Conservation (phyloP, 2,113 vertebrate genomes). For the Formicarius rufipectus region DNA sequence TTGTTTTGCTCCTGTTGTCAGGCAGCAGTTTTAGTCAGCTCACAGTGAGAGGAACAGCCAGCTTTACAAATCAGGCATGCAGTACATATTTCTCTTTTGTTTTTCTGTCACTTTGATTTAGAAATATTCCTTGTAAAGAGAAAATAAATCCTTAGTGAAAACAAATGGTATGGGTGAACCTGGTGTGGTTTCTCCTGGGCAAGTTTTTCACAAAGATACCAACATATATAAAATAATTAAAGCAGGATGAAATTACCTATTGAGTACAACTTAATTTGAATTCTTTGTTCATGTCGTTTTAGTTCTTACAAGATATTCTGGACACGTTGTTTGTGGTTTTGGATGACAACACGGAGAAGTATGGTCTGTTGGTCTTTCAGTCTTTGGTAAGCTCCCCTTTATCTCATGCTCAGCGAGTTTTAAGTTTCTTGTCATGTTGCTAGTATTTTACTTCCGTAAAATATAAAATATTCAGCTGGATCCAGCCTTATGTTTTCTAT, state of each 20-base stretch:
- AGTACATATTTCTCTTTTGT: neutral
- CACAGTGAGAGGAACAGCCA: neutral
- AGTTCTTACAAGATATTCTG: conserved; percentile 94
- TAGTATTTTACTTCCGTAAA: neutral
- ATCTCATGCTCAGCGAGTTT: neutral
- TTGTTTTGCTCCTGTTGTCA: neutral
- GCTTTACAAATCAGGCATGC: neutral
- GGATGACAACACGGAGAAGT: conserved; percentile 97
- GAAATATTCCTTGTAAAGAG: neutral
- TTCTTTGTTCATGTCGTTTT: conserved; percentile 42
- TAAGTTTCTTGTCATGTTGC: neutral
- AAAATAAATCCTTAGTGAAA: neutral
- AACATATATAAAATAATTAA: neutral
- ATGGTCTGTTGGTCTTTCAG: conserved; percentile 93
- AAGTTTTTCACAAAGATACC: neutral
- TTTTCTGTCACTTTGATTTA: neutral
- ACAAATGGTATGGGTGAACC: neutral
- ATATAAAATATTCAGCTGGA: neutral
- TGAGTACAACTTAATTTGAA: neutral
- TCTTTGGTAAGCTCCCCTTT: conserved; percentile 84
- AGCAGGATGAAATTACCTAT: neutral
- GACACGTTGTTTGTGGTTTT: conserved; percentile 94
- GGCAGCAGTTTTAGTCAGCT: neutral
- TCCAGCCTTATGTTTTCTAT: neutral
- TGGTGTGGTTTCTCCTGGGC: neutral